Base-by-base conservation (phyloP, 2,888 invertebrate species). In the Iselma pallidipennis region DNA sequence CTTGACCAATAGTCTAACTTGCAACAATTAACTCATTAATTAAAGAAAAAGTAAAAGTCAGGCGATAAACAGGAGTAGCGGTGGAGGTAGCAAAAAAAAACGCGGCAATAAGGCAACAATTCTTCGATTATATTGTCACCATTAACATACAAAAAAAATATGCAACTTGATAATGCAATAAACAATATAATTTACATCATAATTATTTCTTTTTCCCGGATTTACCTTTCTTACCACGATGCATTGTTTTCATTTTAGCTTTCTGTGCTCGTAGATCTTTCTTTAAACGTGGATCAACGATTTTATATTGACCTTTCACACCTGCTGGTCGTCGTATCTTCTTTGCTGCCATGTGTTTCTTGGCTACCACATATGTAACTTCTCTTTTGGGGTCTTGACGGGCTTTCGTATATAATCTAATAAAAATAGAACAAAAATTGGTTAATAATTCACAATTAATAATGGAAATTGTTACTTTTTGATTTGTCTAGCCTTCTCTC, bases 211-310 rank as follows among this genome's bases (percentile, higher is more conserved):
- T 53, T 9, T 19, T 52, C 53, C 49, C 83, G 74, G 59, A 64
- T 23, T 54, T 73, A 21, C 66, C 68, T 61, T 74, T 76, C 19
- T 75, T 71, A 5, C 75, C 75, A 26, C 57, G 50, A 45, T 45
- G 19, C 71, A 71, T 72, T 0, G 76, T 76, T 61, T 77, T 78
- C 55, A 74, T 21, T 61, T 77, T 77, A n/a, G 71, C 74, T 78
- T 88, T 88, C 70, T 86, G 83, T 0, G 91, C 88, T 64, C 91
- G 85, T 75, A 91, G 83, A 80, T 98, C 98, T 81, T 98, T 98
- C 82, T 98, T 98, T 91, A 97, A 91, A 70, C 98, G 85, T 1
- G 92, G 89, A 86, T 98, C 98, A 4, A 98, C 98, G n/a, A 97
- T 91, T 80, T 91, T 95, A 82, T 92, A 98, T 29, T 87, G 91